A percentile compares a stretch with the other conserved stretches of the same genome.
Evolutionary conservation across 2,888 invertebrate genomes (phyloP).

Genomic region (Oxystoma pomonae): DNA sequence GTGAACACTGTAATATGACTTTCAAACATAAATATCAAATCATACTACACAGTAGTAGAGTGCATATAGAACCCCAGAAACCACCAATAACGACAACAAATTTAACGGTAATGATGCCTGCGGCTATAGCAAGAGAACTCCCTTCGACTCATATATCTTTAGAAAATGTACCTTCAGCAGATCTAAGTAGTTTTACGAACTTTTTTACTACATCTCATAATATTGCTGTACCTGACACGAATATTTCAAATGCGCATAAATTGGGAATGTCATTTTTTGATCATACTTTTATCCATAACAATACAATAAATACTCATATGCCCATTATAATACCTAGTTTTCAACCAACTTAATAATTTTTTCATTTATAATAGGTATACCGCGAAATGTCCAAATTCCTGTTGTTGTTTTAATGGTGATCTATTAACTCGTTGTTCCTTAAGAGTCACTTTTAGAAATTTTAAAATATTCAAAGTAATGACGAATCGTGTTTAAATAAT

Average conservation of each 20-base stretch:
- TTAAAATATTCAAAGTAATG: too few relatives aligned
- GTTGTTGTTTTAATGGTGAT: too few relatives aligned
- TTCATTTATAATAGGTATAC: too few relatives aligned
- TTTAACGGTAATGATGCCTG: slow-evolving; percentile 16
- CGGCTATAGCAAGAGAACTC: slow-evolving; percentile 25
- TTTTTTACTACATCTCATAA: slow-evolving; percentile 39
- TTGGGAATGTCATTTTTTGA: slow-evolving; percentile 48
- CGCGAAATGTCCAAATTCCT: too few relatives aligned
- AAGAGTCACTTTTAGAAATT: too few relatives aligned
- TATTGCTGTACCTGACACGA: slow-evolving; percentile 44
- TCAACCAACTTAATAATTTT: slow-evolving; percentile 40
- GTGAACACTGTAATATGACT: slow-evolving; percentile 49
- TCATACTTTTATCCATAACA: slow-evolving; percentile 45
- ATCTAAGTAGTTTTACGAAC: slow-evolving; percentile 32
- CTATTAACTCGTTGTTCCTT: too few relatives aligned
- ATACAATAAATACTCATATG: slow-evolving; percentile 45
- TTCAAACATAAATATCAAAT: slow-evolving; percentile 51
- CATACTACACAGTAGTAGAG: slow-evolving; percentile 48
- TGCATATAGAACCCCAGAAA: slow-evolving; percentile 39
- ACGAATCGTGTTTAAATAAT: too few relatives aligned
- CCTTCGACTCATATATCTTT: slow-evolving; percentile 38
- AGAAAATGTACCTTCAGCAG: slow-evolving; percentile 34
- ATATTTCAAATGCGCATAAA: slow-evolving; percentile 44
- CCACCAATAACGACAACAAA: slow-evolving; percentile 24
- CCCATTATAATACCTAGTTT: slow-evolving; percentile 48